Percentiles rank a stretch among this genome's conserved stretches.
Conservation (phyloP, 2,888 invertebrate genomes). For the Pachycephus smyrnensis region DNA sequence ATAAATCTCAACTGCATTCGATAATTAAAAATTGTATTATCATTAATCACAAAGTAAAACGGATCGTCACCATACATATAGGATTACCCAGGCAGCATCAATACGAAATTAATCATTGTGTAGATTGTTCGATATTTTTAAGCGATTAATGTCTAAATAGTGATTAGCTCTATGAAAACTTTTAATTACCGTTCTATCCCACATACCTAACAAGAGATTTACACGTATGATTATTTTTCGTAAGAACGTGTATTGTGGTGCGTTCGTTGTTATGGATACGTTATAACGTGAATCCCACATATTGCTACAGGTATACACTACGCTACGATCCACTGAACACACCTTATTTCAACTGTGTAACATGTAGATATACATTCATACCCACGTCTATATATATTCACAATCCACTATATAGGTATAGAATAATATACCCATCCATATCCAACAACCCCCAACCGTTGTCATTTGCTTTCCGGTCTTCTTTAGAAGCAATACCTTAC, state of each 20-base stretch:
- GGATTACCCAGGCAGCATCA: not conserved
- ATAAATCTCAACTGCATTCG: not conserved
- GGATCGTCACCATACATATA: not conserved
- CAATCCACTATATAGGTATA: slow-evolving; percentile 25
- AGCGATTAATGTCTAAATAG: not conserved
- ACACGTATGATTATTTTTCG: slow-evolving; percentile 27
- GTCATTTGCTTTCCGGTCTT: slow-evolving; percentile 48
- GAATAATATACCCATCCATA: slow-evolving; percentile 31
- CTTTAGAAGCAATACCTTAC: slow-evolving; percentile 26
- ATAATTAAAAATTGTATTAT: not conserved
- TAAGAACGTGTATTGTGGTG: slow-evolving; percentile 46
- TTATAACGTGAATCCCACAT: slow-evolving; percentile 12
- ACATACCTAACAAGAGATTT: not conserved
- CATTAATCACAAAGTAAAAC: not conserved
- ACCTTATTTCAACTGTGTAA: slow-evolving; percentile 27
- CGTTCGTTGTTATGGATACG: slow-evolving; percentile 53
- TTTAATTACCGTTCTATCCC: not conserved
- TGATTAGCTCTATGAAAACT: not conserved
- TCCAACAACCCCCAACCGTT: slow-evolving; percentile 31
- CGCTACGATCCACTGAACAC: slow-evolving; percentile 27
- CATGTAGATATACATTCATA: slow-evolving; percentile 16
- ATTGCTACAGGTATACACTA: slow-evolving; percentile 24
- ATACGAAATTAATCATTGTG: not conserved
- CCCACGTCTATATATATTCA: slow-evolving; percentile 1
- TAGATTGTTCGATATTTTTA: not conserved